phyloP scores from a whole-genome alignment of 2,113 vertebrate species.

The Thermophis baileyi region DNA sequence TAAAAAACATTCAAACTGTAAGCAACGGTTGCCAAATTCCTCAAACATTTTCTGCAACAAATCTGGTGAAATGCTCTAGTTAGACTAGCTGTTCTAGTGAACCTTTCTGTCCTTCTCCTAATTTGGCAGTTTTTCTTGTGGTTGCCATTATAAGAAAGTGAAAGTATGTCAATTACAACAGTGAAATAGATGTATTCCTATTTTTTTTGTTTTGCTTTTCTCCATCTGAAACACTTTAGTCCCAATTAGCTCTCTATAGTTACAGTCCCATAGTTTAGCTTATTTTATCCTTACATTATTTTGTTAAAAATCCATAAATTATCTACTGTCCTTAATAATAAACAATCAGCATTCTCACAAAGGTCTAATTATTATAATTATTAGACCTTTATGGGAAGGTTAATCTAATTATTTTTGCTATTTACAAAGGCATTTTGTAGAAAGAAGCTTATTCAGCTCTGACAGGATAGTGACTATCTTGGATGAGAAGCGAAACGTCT shows the following conservation, averaged over 20 bases:
- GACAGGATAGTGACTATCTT: too few species aligned
- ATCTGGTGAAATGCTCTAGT: background rate
- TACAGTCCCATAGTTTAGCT: background rate
- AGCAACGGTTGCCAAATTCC: background rate
- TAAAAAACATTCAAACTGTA: background rate
- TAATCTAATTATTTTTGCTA: background rate
- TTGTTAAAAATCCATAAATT: background rate
- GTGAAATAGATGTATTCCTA: background rate
- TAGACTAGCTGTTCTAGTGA: background rate
- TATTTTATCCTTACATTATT: background rate
- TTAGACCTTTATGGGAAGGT: background rate
- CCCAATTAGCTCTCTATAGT: background rate
- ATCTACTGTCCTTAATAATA: background rate
- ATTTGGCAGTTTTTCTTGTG: background rate
- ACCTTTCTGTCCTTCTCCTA: background rate
- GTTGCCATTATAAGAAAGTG: background rate
- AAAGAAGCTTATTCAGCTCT: too few species aligned
- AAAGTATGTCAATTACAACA: background rate
- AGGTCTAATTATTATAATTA: background rate
- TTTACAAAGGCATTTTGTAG: background rate
- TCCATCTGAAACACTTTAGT: background rate
- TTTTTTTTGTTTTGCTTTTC: background rate
- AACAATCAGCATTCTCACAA: background rate
- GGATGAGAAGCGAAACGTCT: too few species aligned
- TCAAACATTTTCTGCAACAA: background rate